phyloP scores from a whole-genome alignment of 2,888 invertebrate genomes.

The Polydrusus pterygomalis region DNA sequence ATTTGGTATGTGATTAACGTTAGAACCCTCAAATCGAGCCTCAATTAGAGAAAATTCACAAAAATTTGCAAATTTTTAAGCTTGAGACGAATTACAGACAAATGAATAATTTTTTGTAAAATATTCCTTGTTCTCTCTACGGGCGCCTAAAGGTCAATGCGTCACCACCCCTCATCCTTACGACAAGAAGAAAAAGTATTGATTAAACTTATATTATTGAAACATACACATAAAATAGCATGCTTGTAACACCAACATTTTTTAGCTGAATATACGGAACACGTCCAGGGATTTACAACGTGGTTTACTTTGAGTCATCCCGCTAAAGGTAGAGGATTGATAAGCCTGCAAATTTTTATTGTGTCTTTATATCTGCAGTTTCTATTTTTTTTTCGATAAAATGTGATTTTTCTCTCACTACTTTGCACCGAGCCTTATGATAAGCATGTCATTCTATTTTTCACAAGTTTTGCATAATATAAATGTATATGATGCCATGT shows the following conservation, averaged over 20 bases:
- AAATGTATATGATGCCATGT: neutral
- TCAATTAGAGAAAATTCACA: too few species aligned
- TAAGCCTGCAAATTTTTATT: neutral
- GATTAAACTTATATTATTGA: too few species aligned
- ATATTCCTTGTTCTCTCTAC: too few species aligned
- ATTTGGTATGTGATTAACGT: too few species aligned
- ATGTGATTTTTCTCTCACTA: conserved; percentile 9
- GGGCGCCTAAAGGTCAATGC: too few species aligned
- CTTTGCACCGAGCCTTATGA: conserved; percentile 9
- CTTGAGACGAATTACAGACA: too few species aligned
- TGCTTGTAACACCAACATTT: neutral
- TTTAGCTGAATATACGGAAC: conserved; percentile 68
- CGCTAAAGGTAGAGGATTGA: conserved; percentile 65
- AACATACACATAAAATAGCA: neutral
- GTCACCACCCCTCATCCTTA: too few species aligned
- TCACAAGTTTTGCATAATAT: conserved; percentile 15
- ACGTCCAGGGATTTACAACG: conserved; percentile 74
- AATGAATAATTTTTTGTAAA: too few species aligned
- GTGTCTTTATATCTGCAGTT: conserved; percentile 35
- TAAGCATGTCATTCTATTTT: conserved; percentile 1
- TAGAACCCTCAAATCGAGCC: too few species aligned
- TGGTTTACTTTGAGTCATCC: conserved; percentile 74
- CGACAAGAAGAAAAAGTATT: too few species aligned
- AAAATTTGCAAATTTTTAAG: too few species aligned
- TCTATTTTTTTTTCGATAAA: conserved; percentile 20